Conservation (phyloP, 2,888 invertebrate species). For the Allolobophora icterica region DNA sequence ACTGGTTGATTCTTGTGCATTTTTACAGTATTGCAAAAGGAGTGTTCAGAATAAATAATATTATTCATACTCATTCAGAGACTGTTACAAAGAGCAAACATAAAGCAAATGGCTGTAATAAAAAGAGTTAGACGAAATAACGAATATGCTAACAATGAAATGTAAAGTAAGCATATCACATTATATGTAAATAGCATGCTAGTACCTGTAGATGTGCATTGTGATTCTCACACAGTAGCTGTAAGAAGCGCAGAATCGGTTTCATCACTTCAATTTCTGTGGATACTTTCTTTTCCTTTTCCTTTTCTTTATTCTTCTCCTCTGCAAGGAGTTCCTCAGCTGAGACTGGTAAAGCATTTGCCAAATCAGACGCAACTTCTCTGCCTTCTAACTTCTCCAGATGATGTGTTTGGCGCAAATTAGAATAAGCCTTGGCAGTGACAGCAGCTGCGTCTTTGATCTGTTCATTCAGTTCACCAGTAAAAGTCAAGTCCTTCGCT, state of each 20-base stretch:
- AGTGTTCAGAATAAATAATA: no score
- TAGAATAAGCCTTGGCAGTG: constrained; percentile 77
- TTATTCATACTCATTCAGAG: no score
- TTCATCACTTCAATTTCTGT: constrained; percentile 92
- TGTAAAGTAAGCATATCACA: background rate
- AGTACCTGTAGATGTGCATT: constrained; percentile 86
- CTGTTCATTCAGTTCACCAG: constrained; percentile 82
- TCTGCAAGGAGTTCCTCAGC: background rate
- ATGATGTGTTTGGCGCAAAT: constrained; percentile 47
- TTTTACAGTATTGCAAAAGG: no score
- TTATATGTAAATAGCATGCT: background rate
- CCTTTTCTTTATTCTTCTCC: constrained; percentile 57
- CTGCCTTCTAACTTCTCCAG: constrained; percentile 42
- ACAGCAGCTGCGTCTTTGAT: constrained; percentile 80
- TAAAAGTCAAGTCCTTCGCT: constrained; percentile 74
- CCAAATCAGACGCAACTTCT: background rate
- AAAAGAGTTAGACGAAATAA: background rate
- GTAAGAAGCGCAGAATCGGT: constrained; percentile 91
- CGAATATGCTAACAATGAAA: background rate
- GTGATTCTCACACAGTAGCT: constrained; percentile 97
- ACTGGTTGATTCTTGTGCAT: no score
- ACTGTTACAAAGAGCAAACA: no score
- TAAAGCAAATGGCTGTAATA: no score
- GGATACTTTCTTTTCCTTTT: constrained; percentile 79
- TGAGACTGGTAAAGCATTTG: background rate